Base-by-base conservation (phyloP, 2,888 invertebrate genomes). In the Oegoconia quadripuncta region DNA sequence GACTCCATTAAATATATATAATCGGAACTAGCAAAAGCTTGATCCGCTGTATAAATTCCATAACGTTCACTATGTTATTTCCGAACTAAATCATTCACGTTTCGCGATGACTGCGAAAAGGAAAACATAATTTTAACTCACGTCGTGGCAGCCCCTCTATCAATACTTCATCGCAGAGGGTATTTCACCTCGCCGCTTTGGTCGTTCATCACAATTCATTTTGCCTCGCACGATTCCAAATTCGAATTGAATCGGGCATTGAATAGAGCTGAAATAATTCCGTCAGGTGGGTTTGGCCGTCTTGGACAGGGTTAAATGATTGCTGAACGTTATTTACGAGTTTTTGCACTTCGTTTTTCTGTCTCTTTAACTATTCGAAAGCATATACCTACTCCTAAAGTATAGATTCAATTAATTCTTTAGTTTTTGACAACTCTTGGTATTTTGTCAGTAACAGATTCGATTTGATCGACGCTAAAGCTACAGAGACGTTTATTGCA, bases 141-240 rank as follows among this genome's bases (percentile, higher is more conserved):
- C 50, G 51, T 52, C 52, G 46, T 52, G 40, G 41, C 39, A 42
- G 34, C 34, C 34, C 50, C 53, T 32, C 34, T 25, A 53, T 57
- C 56, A 52, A 56, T 53, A 54, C 46, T 44, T 51, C 51, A 52
- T 48, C 52, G 56, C 53, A 43, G 38, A 44, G 47, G 39, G 55
- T 49, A 50, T 52, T 54, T 55, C 53, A 50, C 53, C 46, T 50
- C 50, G 43, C 32, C 37, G 39, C 42, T 42, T 37, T 41, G 46
- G 42, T 48, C 46, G 53, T 60, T 52, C 55, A 52, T 55, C 50
- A 58, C 54, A 55, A 52, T 56, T 55, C 52, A 58, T 58, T 58
- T 50, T 46, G 49, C 55, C 44, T 50, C 46, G 44, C 51, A 48
- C 44, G 39, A 41, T 44, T 45, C 49, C 44, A 34, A 28, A 49